Base-by-base conservation (phyloP, 1,140 invertebrate species). In the Caenorhabditis brenneri region DNA sequence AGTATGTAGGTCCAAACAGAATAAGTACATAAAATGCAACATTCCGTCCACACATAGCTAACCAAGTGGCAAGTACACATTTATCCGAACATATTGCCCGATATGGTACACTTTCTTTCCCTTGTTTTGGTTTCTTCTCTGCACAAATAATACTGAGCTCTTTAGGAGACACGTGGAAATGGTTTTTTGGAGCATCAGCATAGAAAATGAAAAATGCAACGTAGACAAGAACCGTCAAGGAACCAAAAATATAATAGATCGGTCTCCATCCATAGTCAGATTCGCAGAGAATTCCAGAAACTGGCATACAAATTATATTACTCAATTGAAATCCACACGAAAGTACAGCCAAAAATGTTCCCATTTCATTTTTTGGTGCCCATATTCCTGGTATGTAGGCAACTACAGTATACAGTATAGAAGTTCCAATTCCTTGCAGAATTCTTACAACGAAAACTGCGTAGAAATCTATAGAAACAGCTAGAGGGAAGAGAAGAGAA, bases 141-240 rank as follows among this genome's bases (percentile, higher is more conserved):
- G 65, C 36, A 42, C 65, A 74, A 74, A 74, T 74, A n/a, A 74
- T 12, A 42, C 65, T 74, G 19, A 74, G 36, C 24, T 74, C 65
- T 42, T 74, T 74, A 0, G 65, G 29, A 22, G 65, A 74, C 42
- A 74, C 65, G n/a, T 74, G 65, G 19, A 51, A 49, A 74, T 88
- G 88, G 4, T 74, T 85, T n/a, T 24, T 46, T 7, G 88, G 84
- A 39, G 22, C 29, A 84, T 88, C 88, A 19, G 36, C 33, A 36
- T 87, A 89, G 46, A 89, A 89, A 22, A 69, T n/a, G 33, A 60
- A 88, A 85, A 88, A 88, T 2, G 88, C 33, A 16, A 79, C 10
- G 53, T 48, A 42, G 12, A 48, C 48, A 48, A 51, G 27, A 51
- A 51, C 22, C 19, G 46, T 55, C 12, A 51, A n/a, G 6, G 46